Conservation (phyloP, 2,888 invertebrate species). For the Eupithecia centaureata region DNA sequence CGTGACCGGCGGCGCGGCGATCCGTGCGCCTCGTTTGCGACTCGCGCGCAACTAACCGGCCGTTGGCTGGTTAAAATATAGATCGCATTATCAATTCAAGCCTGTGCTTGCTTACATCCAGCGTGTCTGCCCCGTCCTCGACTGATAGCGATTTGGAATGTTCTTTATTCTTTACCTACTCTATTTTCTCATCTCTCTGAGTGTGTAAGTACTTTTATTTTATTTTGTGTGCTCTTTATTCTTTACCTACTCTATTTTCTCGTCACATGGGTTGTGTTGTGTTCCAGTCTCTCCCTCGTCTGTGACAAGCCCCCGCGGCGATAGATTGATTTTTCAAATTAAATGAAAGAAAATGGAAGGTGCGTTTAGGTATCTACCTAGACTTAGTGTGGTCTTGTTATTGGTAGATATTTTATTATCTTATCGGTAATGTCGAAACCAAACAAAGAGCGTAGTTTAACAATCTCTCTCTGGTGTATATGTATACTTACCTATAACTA, state of each 20-base stretch:
- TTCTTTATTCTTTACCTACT: not conserved
- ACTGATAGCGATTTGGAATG: slow-evolving; percentile 19
- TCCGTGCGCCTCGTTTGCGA: slow-evolving; percentile 55
- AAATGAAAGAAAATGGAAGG: not conserved
- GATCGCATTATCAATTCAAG: slow-evolving; percentile 10
- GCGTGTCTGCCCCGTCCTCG: slow-evolving; percentile 6
- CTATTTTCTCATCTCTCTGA: no score
- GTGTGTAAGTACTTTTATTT: no score
- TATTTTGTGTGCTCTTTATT: not conserved
- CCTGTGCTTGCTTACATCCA: slow-evolving; percentile 10
- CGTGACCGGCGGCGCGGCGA: slow-evolving; percentile 36
- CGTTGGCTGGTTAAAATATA: not conserved
- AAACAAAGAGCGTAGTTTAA: slow-evolving; percentile 4
- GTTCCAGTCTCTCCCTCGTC: not conserved
- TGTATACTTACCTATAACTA: no score
- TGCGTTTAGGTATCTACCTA: not conserved
- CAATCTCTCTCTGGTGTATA: not conserved
- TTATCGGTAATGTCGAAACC: slow-evolving; percentile 4
- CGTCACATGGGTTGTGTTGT: no score
- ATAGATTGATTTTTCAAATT: not conserved
- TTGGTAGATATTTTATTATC: slow-evolving; percentile 1
- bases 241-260: not conserved
- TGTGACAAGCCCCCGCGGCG: not conserved
- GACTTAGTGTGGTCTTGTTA: slow-evolving; percentile 5
- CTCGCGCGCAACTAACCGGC: slow-evolving; percentile 75